Evolutionary conservation across 2,797 vertebrate species (phyloP).

Genomic region (Leucoraja ocellata): DNA sequence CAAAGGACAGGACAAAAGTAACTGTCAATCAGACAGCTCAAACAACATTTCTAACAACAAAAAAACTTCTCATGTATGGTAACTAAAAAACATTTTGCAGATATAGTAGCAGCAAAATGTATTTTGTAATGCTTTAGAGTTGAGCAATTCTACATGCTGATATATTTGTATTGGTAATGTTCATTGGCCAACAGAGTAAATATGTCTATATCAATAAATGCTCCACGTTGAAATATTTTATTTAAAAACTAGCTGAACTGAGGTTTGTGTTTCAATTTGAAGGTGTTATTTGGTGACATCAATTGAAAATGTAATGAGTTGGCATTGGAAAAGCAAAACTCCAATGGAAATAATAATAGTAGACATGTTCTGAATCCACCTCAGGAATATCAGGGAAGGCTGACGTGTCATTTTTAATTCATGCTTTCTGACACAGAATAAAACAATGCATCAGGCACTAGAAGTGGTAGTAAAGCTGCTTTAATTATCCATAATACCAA

Average conservation of each 20-base stretch:
- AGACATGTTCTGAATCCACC: background rate
- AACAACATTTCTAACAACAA: conserved; percentile 38
- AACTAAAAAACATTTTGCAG: conserved; percentile 29
- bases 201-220: background rate
- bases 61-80: conserved; percentile 26
- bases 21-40: conserved; percentile 46
- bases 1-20: conserved; percentile 49
- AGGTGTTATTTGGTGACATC: background rate
- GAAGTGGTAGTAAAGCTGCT: background rate
- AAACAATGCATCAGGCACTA: background rate
- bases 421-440: background rate
- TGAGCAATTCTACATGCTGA: conserved; percentile 5
- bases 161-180: conserved; percentile 31
- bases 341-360: background rate
- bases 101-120: background rate
- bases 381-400: background rate
- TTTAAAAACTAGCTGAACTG: background rate
- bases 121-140: conserved; percentile 9
- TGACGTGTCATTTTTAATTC: background rate
- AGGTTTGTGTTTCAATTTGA: background rate
- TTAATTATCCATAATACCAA: background rate
- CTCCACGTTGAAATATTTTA: background rate
- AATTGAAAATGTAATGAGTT: background rate
- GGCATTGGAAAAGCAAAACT: background rate
- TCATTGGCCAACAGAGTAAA: conserved; percentile 7